Conservation (phyloP, 2,797 vertebrate genomes). For the Myripristis jacobus region DNA sequence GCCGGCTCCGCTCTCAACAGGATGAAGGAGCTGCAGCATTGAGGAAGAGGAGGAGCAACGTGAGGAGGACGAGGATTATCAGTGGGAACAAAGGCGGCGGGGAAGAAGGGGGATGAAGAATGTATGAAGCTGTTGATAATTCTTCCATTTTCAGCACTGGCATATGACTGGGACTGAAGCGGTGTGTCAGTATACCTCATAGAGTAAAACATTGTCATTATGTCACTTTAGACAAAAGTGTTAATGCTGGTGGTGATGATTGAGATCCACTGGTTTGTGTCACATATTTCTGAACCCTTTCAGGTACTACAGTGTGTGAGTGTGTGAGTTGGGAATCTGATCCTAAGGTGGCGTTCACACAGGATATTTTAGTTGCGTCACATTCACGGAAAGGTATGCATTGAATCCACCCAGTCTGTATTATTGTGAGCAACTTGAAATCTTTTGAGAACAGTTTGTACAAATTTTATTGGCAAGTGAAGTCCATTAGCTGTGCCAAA, state of each 20-base stretch:
- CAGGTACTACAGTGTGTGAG: not conserved
- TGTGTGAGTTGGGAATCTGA: too few species aligned
- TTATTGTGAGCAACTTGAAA: too few species aligned
- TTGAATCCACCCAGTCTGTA: too few species aligned
- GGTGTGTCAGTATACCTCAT: not conserved
- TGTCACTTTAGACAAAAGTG: conserved; percentile 28
- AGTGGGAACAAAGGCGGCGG: too few species aligned
- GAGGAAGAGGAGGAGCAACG: conserved; percentile 26
- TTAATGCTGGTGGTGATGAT: conserved; percentile 49
- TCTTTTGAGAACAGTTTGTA: too few species aligned
- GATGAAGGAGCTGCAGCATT: conserved; percentile 87
- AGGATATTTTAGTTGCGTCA: too few species aligned
- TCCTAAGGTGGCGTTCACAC: too few species aligned
- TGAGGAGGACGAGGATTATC: conserved; percentile 12
- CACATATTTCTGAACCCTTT: conserved; percentile 19
- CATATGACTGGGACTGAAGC: conserved; percentile 40
- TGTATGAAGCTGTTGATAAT: conserved; percentile 22
- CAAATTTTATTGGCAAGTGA: too few species aligned
- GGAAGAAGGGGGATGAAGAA: conserved; percentile 38
- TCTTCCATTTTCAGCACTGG: conserved; percentile 52
- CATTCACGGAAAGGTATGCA: too few species aligned
- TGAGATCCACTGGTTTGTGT: conserved; percentile 34
- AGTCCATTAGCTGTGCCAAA: too few species aligned
- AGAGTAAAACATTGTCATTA: conserved; percentile 13
- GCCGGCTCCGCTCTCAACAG: conserved; percentile 97